These are phyloP conservation scores for Dromas ardeola DNA, from an alignment of 2,113 vertebrate genomes.

Conservation along the genomic window DNA sequence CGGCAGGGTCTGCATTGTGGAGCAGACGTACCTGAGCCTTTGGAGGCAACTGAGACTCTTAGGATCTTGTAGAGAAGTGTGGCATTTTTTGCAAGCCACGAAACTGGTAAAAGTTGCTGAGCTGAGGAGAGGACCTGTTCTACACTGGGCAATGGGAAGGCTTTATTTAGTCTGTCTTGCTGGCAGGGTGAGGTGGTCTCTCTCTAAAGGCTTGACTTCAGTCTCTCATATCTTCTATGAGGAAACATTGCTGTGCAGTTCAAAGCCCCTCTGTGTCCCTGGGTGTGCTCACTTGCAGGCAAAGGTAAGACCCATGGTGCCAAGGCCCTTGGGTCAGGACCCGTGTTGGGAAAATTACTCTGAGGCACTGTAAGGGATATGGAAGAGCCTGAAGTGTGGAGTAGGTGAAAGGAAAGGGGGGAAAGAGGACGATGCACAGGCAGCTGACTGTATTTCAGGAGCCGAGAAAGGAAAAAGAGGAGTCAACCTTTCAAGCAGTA, in stretches of 20 bases:
- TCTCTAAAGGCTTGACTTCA: background rate
- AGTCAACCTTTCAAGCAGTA: background rate
- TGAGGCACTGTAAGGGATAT: too few species aligned
- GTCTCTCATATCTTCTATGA: rapidly evolving
- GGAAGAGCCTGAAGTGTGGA: background rate
- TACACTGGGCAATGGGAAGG: rapidly evolving
- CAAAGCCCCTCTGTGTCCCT: background rate
- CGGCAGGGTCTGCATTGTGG: background rate
- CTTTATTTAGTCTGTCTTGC: background rate
- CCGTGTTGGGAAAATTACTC: background rate
- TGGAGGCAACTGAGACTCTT: background rate
- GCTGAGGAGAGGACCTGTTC: background rate
- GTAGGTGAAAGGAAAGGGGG: background rate
- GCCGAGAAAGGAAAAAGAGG: background rate
- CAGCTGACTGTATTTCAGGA: background rate
- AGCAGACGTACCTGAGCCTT: background rate
- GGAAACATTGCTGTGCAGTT: background rate
- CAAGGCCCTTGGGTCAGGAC: background rate
- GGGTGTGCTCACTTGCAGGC: background rate
- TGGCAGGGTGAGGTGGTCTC: background rate
- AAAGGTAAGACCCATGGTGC: background rate
- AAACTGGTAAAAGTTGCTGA: background rate
- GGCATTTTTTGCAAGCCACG: background rate
- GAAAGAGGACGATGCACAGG: background rate
- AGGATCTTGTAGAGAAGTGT: background rate